These are phyloP conservation scores for Dendronephthya gigantea DNA, from an alignment of 64 coral and sea anemone genomes.

Conservation along the genomic window DNA sequence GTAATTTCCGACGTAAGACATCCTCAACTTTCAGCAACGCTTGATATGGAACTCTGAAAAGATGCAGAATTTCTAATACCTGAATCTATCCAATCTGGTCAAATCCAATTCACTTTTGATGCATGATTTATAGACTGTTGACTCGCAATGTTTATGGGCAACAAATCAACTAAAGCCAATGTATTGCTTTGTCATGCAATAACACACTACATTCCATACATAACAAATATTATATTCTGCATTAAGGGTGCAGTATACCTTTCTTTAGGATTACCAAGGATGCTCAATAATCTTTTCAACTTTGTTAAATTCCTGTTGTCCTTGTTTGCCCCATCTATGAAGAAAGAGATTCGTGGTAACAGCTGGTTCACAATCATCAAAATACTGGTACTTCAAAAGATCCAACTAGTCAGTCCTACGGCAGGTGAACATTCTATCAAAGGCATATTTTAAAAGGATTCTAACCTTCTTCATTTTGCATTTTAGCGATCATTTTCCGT, in stretches of 20 bases:
- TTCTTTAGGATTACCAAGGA: slow-evolving; percentile 6
- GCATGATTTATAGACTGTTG: too few species aligned
- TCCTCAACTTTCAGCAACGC: not conserved
- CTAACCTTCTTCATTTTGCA: slow-evolving; percentile 6
- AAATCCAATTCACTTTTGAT: too few species aligned
- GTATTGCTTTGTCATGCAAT: not conserved
- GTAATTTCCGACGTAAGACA: not conserved
- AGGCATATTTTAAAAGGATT: too few species aligned
- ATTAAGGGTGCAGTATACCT: not conserved
- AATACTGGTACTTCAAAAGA: too few species aligned
- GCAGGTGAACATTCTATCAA: too few species aligned
- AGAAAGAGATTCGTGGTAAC: not conserved
- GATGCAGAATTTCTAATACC: not conserved
- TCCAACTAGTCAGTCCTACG: too few species aligned
- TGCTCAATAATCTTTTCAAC: slow-evolving; percentile 6
- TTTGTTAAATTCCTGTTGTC: slow-evolving; percentile 7
- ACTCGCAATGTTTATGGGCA: too few species aligned
- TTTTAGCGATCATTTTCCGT: slow-evolving; percentile 7
- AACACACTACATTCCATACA: not conserved
- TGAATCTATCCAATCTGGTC: too few species aligned
- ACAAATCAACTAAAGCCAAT: too few species aligned
- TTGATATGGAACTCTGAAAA: not conserved
- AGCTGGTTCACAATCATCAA: not conserved
- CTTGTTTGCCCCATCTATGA: not conserved
- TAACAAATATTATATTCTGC: not conserved